Evolutionary conservation across 2,113 vertebrate genomes (phyloP).

Genomic region (Siphamia tubifer): DNA sequence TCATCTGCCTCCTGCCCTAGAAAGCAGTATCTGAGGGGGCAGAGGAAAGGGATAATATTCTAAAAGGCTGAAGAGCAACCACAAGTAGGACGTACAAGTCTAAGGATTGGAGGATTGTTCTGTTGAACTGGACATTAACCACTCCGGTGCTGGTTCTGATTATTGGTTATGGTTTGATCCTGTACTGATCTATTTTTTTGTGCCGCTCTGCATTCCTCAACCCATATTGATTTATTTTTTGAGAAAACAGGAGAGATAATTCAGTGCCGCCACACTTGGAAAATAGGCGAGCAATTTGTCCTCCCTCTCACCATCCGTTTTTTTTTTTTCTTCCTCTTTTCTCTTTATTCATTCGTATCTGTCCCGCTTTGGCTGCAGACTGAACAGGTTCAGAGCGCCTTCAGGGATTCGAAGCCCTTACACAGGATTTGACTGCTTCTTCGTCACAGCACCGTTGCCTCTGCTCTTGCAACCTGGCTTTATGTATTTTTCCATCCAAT

Average conservation of each 20-base stretch:
- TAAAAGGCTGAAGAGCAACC: constrained; percentile 30
- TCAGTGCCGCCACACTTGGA: constrained; percentile 42
- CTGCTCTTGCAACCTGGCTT: constrained; percentile 19
- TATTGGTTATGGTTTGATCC: constrained; percentile 27
- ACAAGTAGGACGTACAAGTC: constrained; percentile 44
- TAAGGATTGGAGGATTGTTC: constrained; percentile 43
- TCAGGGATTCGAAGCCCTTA: constrained; percentile 49
- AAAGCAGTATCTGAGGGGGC: constrained; percentile 26
- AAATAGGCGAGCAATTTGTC: constrained; percentile 40
- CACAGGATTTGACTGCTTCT: constrained; percentile 54
- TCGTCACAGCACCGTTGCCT: constrained; percentile 25
- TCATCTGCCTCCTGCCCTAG: constrained; percentile 28
- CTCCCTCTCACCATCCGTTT: constrained; percentile 1
- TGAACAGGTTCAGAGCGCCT: constrained; percentile 29
- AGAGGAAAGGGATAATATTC: constrained; percentile 19
- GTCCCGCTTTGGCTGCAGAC: constrained; percentile 44
- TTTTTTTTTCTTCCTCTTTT: constrained; percentile 13
- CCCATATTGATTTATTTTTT: constrained; percentile 56
- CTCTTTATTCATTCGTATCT: constrained; percentile 27
- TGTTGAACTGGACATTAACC: constrained; percentile 32
- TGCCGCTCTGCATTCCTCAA: constrained; percentile 31
- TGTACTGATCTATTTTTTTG: constrained; percentile 41
- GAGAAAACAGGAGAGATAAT: constrained; percentile 31
- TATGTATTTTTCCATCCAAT: constrained; percentile 1
- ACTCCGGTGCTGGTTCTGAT: constrained; percentile 33